Evolutionary conservation across 2,113 vertebrate species (phyloP), one percentile per base, ranked within the genome.

Genomic region (Astatotilapia flaviijosephi): DNA sequence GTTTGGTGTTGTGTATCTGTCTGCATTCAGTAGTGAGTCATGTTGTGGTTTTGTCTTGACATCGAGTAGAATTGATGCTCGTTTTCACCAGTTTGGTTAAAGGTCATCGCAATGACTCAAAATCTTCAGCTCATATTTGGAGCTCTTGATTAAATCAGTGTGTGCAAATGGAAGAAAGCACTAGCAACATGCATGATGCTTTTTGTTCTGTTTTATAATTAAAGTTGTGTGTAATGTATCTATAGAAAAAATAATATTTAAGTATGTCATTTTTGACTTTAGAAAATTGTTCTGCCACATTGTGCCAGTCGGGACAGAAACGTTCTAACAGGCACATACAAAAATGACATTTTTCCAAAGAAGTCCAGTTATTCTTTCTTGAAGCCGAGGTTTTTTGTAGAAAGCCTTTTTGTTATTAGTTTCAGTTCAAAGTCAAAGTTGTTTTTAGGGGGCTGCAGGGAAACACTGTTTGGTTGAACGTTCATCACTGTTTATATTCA

Each of bases 101-200:
- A 87, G 91, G 88, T 94, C 92, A 83, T 85, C 9, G 9, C 23
- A 60, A 26, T 94, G 93, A 95, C 83, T 93, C 91, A 93, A 23
- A 23, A 92, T 87, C 83, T 60, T 90, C 54, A 86, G 83, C 86
- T 91, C 88, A 83, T 83, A 91, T 93, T 87, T 82, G 45, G 51
- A 60, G 28, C 33, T 82, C 37, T 75, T 93, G 87, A 95, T 91
- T 82, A 77, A 90, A 91, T 89, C 92, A 90, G 26, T 81, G 75
- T 91, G 92, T 91, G 80, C 33, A 40, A 13, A 53, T 83, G 86
- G 83, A 87, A 84, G 17, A 85, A 21, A 40, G 28, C 47, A 82
- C 79, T 19, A 31, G 70, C 77, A 87, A 82, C 77, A 84, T 40
- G 28, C 55, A 70, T 45, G 26, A 60, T 84, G 82, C 47, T 75